Percentiles rank a stretch among this genome's conserved stretches.
These are phyloP conservation scores for Cheilosia soror DNA, from an alignment of 2,888 invertebrate genomes.

Conservation along the genomic window DNA sequence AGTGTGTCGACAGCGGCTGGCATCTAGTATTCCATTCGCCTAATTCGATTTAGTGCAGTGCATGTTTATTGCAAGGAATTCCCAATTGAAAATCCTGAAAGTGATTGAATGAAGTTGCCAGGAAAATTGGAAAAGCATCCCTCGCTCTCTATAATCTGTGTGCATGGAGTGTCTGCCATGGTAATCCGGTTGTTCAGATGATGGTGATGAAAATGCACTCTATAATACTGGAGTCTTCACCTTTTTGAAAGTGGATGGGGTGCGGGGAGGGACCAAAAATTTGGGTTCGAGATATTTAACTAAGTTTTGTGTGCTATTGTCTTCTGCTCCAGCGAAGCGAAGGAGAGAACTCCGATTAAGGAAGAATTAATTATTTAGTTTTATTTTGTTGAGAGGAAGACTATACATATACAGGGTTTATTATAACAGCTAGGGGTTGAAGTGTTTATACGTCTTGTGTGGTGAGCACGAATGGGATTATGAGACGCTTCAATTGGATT, in stretches of 20 bases:
- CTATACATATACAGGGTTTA: not conserved
- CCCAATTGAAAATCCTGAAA: constrained; percentile 63
- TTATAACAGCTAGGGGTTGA: constrained; percentile 8
- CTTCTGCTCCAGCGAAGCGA: constrained; percentile 27
- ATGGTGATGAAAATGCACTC: constrained; percentile 39
- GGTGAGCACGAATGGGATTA: constrained; percentile 46
- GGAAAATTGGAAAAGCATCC: constrained; percentile 55
- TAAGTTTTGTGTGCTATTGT: constrained; percentile 32
- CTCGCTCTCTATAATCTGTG: not conserved
- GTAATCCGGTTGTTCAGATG: constrained; percentile 1
- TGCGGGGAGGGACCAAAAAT: constrained; percentile 15
- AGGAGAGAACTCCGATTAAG: constrained; percentile 50
- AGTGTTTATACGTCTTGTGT: constrained; percentile 4
- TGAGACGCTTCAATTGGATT: constrained; percentile 52
- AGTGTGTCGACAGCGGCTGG: not conserved
- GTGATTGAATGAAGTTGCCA: constrained; percentile 62
- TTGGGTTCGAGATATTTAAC: constrained; percentile 21
- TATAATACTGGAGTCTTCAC: not conserved
- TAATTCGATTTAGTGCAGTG: constrained; percentile 65
- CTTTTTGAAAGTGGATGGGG: not conserved
- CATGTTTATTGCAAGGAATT: constrained; percentile 52
- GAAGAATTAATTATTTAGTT: constrained; percentile 69
- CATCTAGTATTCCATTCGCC: constrained; percentile 34
- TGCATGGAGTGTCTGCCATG: not conserved
- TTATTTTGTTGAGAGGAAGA: constrained; percentile 31